Conservation (phyloP, 2,888 invertebrate species). For the Strigamia maritima region DNA sequence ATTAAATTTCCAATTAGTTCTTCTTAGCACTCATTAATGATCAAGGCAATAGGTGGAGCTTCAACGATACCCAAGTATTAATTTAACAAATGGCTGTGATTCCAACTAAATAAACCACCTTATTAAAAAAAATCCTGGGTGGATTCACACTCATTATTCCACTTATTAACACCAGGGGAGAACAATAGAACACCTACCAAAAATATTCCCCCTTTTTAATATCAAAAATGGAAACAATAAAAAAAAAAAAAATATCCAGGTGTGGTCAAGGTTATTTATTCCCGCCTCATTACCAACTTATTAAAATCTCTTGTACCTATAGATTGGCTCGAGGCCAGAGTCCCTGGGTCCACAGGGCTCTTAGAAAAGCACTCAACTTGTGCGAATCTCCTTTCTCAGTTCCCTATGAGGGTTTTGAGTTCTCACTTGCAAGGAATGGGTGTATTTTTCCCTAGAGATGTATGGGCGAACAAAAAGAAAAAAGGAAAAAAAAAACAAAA, state of each 20-base stretch:
- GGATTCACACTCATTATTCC: neutral
- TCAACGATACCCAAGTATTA: neutral
- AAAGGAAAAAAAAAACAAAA: neutral
- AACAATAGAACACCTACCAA: neutral
- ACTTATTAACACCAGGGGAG: neutral
- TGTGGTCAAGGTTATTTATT: neutral
- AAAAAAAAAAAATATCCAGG: neutral
- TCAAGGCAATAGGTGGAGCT: neutral
- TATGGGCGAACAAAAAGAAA: neutral
- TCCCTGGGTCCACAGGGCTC: constrained; percentile 16
- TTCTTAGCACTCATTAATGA: neutral
- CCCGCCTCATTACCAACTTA: neutral
- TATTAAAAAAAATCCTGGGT: constrained; percentile 12
- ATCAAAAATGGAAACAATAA: too few species aligned
- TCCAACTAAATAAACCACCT: neutral
- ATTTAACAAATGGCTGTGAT: constrained; percentile 18
- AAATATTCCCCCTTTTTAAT: neutral
- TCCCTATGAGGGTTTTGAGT: constrained; percentile 9
- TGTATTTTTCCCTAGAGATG: constrained; percentile 17
- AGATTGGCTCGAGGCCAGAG: neutral
- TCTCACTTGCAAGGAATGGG: constrained; percentile 27
- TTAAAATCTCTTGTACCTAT: neutral
- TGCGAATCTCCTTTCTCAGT: neutral
- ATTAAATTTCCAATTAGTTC: too few species aligned
- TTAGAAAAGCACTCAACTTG: constrained; percentile 23